Base-by-base conservation (phyloP, 2,888 invertebrate genomes). In the Standfussiana lucernea region DNA sequence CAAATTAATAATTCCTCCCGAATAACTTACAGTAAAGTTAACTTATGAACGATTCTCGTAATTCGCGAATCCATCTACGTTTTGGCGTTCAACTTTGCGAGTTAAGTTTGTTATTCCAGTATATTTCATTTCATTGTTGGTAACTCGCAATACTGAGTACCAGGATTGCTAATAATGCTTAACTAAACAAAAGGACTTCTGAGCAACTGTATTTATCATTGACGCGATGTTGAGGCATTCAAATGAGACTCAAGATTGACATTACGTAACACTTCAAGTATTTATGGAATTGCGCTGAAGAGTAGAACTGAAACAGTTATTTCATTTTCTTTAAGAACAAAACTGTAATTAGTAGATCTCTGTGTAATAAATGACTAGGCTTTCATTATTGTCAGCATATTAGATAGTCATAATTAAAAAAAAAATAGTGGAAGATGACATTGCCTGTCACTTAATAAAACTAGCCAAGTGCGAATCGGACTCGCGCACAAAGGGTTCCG, bases 101-200 rank as follows among this genome's bases (percentile, higher is more conserved):
- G 85, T 87, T 90, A 84, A 81, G 73, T 72, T 75, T 89, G 83
- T 90, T 90, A 87, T 90, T 89, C 35, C 86, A 88, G 89, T 80
- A 80, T 73, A 77, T 79, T 83, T 83, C 65, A 88, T 65, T 83
- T 79, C 62, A 77, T 68, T 79, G 71, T 83, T 79, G 37, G 50
- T 71, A 73, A 65, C 72, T 78, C 83, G 69, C 74, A 64, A 69
- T 56, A n/a, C n/a, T 70, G 61, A 79, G 70, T 80, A 70, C 40
- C 40, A 13, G 28, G 40, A 75, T 76, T 79, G 50, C 42, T 68
- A 76, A 72, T 85, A 74, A 66, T 79, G 42, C 59, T 59, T 67
- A 80, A 72, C 28, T 53, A 64, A 82, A 75, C 75, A 82, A 65
- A 85, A 72, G 56, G 50, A 80, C 24, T 65, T 65, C 32, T 47